phyloP scores from a whole-genome alignment of 2,797 vertebrate species.

The Hapalemur alaotrensis region DNA sequence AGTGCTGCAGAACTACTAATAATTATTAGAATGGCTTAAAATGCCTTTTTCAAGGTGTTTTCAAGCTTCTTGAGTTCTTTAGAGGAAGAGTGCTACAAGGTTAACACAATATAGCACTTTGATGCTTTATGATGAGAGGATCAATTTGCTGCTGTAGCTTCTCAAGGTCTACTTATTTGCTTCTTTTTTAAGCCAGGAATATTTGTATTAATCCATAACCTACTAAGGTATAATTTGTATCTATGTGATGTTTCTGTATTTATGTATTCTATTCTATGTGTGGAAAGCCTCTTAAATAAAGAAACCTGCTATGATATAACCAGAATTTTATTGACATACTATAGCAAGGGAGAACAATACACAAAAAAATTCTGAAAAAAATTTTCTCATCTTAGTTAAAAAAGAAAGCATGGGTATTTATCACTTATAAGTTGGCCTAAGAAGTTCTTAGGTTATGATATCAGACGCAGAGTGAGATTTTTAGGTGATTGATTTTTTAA shows the following conservation, averaged over 20 bases:
- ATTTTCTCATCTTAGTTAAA: background rate
- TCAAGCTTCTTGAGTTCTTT: background rate
- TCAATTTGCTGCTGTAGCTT: background rate
- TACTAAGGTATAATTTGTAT: slow-evolving; percentile 13
- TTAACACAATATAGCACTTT: background rate
- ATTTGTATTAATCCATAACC: slow-evolving; percentile 10
- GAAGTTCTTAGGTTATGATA: background rate
- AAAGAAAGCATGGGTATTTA: background rate
- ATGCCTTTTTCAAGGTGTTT: background rate
- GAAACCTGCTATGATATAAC: background rate
- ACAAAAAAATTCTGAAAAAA: background rate
- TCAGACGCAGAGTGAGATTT: background rate
- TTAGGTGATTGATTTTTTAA: background rate
- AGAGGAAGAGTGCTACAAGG: background rate
- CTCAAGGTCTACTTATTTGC: slow-evolving; percentile 22
- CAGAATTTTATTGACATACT: background rate
- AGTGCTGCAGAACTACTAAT: background rate
- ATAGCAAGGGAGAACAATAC: background rate
- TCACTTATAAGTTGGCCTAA: background rate
- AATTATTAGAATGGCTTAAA: slow-evolving; percentile 28
- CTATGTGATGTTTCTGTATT: background rate
- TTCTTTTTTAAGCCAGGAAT: background rate
- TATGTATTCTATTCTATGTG: background rate
- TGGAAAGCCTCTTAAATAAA: background rate
- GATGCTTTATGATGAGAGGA: background rate